Conservation (phyloP, 2,113 vertebrate genomes). For the Cairina moschata region DNA sequence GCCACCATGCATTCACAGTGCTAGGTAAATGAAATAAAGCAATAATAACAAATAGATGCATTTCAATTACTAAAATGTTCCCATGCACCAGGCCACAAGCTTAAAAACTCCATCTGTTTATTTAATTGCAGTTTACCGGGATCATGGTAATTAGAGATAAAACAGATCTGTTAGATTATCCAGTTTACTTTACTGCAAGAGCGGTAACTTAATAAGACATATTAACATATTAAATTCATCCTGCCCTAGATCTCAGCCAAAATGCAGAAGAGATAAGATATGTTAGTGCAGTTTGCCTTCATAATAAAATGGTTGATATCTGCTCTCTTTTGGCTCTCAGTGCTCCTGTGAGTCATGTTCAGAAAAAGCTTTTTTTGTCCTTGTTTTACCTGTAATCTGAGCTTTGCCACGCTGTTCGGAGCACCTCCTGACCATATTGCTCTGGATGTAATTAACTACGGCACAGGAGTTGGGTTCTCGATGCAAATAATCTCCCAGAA, state of each 20-base stretch:
- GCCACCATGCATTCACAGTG: background rate
- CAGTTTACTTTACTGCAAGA: slow-evolving; percentile 64
- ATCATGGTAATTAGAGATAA: slow-evolving; percentile 70
- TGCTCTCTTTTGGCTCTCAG: slow-evolving; percentile 57
- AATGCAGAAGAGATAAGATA: slow-evolving; percentile 52
- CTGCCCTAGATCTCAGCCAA: slow-evolving; percentile 60
- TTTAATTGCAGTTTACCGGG: slow-evolving; percentile 66
- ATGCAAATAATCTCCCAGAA: slow-evolving; percentile 8
- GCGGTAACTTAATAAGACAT: slow-evolving; percentile 55
- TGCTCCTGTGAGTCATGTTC: slow-evolving; percentile 8
- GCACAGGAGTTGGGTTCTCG: background rate
- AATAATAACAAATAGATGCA: background rate
- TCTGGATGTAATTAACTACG: background rate
- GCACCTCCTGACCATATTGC: background rate
- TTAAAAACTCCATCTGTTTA: slow-evolving; percentile 59
- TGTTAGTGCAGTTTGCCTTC: background rate
- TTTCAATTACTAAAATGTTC: slow-evolving; percentile 23
- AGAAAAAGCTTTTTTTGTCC: slow-evolving; percentile 28
- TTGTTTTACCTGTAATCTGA: slow-evolving; percentile 32
- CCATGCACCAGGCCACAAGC: slow-evolving; percentile 24
- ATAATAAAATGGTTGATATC: slow-evolving; percentile 55
- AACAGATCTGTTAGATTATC: slow-evolving; percentile 68
- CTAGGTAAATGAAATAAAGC: background rate
- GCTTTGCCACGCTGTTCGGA: background rate
- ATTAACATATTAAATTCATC: slow-evolving; percentile 69